phyloP scores from a whole-genome alignment of 2,797 vertebrate genomes.

The Hybognathus amarus region DNA sequence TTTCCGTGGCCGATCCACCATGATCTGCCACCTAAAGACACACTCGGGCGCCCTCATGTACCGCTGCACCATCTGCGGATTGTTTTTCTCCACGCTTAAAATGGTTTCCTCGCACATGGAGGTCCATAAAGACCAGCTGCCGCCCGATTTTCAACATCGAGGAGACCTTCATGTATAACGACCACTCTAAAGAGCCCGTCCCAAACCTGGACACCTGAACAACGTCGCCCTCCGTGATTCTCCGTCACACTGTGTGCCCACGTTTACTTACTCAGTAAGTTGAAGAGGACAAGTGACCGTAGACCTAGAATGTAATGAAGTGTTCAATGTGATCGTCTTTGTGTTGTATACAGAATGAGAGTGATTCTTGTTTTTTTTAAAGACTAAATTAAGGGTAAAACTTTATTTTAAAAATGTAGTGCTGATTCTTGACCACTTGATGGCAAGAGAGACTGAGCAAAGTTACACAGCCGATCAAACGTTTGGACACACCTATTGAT shows the following conservation, averaged over 20 bases:
- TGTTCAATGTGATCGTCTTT: conserved; percentile 37
- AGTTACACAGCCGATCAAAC: neutral
- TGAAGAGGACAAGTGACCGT: conserved; percentile 31
- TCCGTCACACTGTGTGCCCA: conserved; percentile 36
- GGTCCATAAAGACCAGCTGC: conserved; percentile 93
- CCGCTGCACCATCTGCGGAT: conserved; percentile 93
- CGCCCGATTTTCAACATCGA: conserved; percentile 95
- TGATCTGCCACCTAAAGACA: conserved; percentile 98
- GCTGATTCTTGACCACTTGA: conserved; percentile 61
- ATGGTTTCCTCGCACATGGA: conserved; percentile 96
- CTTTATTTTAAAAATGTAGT: conserved; percentile 29
- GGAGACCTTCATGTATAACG: conserved; percentile 99
- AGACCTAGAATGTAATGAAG: conserved; percentile 49
- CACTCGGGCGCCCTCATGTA: conserved; percentile 98
- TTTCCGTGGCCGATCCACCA: conserved; percentile 97
- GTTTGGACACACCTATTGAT: neutral
- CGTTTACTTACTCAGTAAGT: conserved; percentile 12
- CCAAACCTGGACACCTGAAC: conserved; percentile 85
- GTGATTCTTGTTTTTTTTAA: conserved; percentile 9
- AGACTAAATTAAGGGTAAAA: conserved; percentile 16
- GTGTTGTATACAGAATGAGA: conserved; percentile 16
- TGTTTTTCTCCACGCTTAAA: conserved; percentile 97
- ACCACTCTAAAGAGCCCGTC: conserved; percentile 94
- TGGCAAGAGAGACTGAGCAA: conserved; percentile 58
- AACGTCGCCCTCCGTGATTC: neutral